Evolutionary conservation across 2,113 vertebrate genomes (phyloP), one percentile per base, ranked within the genome.

Genomic region (Corythornis madagascariensis): DNA sequence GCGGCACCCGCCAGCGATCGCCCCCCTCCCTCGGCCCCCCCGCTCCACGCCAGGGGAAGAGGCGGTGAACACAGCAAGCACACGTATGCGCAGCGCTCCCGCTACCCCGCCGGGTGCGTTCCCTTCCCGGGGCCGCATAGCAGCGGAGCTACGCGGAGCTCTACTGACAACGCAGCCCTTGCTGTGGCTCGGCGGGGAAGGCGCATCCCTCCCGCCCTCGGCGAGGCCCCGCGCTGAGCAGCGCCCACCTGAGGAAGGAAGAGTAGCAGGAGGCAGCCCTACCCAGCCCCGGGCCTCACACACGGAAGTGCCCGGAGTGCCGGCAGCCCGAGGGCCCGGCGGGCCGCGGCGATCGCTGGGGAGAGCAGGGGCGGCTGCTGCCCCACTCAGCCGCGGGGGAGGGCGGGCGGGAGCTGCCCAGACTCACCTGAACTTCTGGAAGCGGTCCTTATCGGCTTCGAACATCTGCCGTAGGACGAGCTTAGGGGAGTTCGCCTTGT

Each of bases 391-490:
- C 69, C 53, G 29, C 61, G 5, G 47, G 55, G 63, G 10, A 52
- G 20, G 47, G 70, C 16, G 35, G 26, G 35, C 6, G 17, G 13
- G 14, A 45, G 8, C 71, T 14, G 24, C 38, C n/a, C 57, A 53
- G 40, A 92, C 94, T 96, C 61, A 99, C 99, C 98, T 99, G 97
- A 99, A 97, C 59, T 97, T 98, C 89, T 83, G 96, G 98, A 99
- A 99, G 45, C 99, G 98, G 14, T 98, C 98, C 92, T 97, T 97
- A 83, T 99, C 98, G 16, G 94, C 84, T 15, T 98, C 97, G 91
- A 99, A 99, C 95, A 99, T 98, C 79, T 97, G 93, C 94, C 99
- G 98, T 96, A 99, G 94, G 90, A 98, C 98, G 89, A 99, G 98
- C 57, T 95, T 96, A 66, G 97, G 79, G 56, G 95, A 93, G 53